Evolutionary conservation across 2,888 invertebrate species (phyloP).

Genomic region (Dichetophora obliterata): DNA sequence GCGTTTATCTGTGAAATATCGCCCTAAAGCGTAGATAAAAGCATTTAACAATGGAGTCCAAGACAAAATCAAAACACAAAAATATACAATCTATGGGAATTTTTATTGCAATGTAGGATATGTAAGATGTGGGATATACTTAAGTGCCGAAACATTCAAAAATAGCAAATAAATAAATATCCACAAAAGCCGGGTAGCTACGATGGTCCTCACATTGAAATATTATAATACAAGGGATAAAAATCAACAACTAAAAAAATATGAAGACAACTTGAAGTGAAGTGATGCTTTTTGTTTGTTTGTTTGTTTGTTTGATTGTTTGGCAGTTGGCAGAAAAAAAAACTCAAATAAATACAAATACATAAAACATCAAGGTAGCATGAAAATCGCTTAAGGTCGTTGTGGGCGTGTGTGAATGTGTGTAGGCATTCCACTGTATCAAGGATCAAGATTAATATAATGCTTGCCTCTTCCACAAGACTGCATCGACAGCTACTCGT

Average conservation of each 20-base stretch:
- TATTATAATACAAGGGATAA: constrained; percentile 14
- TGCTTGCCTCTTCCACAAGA: constrained; percentile 57
- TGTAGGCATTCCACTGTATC: background rate
- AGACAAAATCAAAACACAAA: constrained; percentile 14
- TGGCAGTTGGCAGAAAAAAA: background rate
- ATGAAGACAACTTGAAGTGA: background rate
- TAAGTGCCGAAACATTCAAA: constrained; percentile 27
- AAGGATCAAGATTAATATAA: background rate
- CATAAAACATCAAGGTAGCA: background rate
- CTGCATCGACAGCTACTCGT: constrained; percentile 57
- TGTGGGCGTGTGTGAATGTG: background rate
- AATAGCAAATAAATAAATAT: constrained; percentile 17
- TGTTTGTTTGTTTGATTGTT: background rate
- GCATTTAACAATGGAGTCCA: constrained; percentile 29
- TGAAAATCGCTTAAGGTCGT: background rate
- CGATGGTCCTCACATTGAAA: background rate
- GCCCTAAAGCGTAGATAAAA: constrained; percentile 36
- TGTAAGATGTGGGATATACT: constrained; percentile 32
- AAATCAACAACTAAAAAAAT: constrained; percentile 6
- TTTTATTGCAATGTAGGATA: constrained; percentile 25
- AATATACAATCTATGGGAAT: constrained; percentile 43
- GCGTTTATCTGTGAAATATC: constrained; percentile 42
- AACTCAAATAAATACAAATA: background rate
- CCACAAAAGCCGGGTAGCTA: background rate
- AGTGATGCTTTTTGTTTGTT: background rate